These are phyloP conservation scores for Okamejei kenojei DNA, from an alignment of 2,797 vertebrate genomes.

Conservation along the genomic window DNA sequence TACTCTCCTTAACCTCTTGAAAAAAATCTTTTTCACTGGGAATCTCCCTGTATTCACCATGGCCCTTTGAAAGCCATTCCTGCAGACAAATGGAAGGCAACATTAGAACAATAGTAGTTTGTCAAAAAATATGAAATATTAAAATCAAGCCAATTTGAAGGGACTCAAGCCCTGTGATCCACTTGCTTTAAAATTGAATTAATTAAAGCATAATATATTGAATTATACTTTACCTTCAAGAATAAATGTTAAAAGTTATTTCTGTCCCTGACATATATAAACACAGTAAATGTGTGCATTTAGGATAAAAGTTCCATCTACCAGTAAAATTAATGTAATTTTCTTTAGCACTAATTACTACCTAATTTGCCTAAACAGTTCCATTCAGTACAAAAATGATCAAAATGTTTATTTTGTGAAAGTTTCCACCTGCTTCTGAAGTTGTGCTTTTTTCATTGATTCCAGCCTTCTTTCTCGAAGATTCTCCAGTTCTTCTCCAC, in stretches of 20 bases:
- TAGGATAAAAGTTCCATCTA: not conserved
- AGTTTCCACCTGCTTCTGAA: slow-evolving; percentile 85
- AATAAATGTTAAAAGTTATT: not conserved
- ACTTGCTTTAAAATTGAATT: not conserved
- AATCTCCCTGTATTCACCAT: slow-evolving; percentile 89
- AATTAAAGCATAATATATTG: not conserved
- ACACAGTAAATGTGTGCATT: not conserved
- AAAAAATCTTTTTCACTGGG: slow-evolving; percentile 94
- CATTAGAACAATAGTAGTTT: not conserved
- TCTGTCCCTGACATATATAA: not conserved
- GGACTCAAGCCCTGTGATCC: no score
- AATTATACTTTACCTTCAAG: not conserved
- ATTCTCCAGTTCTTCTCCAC: slow-evolving; percentile 83
- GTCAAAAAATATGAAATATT: no score
- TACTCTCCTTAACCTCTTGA: slow-evolving; percentile 87
- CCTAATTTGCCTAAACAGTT: not conserved
- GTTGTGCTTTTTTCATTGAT: slow-evolving; percentile 86
- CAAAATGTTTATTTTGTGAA: not conserved
- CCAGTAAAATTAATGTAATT: not conserved
- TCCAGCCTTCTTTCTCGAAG: slow-evolving; percentile 83
- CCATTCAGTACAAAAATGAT: not conserved
- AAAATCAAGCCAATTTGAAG: not conserved
- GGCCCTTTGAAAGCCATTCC: slow-evolving; percentile 95
- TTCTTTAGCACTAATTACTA: not conserved
- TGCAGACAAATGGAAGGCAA: slow-evolving; percentile 47